Conservation (phyloP, 2,888 invertebrate species). For the Shargacucullia verbasci region DNA sequence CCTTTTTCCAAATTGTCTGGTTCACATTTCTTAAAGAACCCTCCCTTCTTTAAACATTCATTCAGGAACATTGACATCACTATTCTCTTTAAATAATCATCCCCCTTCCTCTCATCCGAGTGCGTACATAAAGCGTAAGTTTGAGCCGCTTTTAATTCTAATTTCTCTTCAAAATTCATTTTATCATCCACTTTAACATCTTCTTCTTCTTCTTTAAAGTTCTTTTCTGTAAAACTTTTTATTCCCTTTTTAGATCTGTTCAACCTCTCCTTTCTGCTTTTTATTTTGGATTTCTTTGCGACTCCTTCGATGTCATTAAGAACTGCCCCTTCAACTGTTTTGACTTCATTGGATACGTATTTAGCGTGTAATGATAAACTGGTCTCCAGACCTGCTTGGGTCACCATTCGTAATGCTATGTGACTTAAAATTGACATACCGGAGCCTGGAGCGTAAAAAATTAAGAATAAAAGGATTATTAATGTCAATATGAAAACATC, state of each 20-base stretch:
- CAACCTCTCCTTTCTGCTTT: slow-evolving; percentile 80
- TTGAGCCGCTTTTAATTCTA: slow-evolving; percentile 78
- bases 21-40: slow-evolving; percentile 89
- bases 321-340: slow-evolving; percentile 71
- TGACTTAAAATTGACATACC: slow-evolving; percentile 95
- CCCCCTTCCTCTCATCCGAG: slow-evolving; percentile 88
- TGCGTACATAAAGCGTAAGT: slow-evolving; percentile 92
- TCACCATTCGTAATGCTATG: slow-evolving; percentile 93
- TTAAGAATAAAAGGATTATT: too few relatives aligned
- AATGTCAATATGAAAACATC: background rate
- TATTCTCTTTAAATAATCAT: slow-evolving; percentile 93
- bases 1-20: slow-evolving; percentile 67
- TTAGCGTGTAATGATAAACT: slow-evolving; percentile 85
- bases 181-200: slow-evolving; percentile 68
- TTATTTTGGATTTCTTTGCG: slow-evolving; percentile 79
- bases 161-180: slow-evolving; percentile 73
- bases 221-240: slow-evolving; percentile 70
- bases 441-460: slow-evolving; percentile 83
- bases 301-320: slow-evolving; percentile 81
- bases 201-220: slow-evolving; percentile 70
- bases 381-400: slow-evolving; percentile 89
- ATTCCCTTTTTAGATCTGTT: slow-evolving; percentile 78
- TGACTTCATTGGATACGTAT: slow-evolving; percentile 70
- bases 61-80: slow-evolving; percentile 94
- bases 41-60: slow-evolving; percentile 91